Conservation (phyloP, 1,140 invertebrate genomes). For the Euura lappo region DNA sequence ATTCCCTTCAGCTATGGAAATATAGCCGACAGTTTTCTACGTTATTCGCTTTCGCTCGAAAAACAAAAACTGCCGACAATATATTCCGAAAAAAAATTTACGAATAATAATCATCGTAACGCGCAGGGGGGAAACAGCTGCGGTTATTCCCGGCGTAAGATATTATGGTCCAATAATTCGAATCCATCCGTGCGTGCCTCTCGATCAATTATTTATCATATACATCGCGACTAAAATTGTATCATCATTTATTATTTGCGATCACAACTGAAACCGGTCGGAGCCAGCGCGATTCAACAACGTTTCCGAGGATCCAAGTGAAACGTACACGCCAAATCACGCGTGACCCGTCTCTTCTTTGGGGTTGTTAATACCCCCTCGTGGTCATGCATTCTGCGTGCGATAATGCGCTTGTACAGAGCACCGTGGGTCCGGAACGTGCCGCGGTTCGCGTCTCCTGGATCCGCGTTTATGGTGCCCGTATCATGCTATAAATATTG, state of each 20-base stretch:
- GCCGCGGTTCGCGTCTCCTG: neutral
- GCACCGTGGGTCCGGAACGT: neutral
- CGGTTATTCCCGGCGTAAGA: neutral
- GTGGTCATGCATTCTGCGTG: neutral
- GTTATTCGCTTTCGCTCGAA: neutral
- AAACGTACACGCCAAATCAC: neutral
- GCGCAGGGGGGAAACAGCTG: neutral
- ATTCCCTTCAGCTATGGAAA: neutral
- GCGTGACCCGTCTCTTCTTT: neutral
- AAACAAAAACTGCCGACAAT: neutral
- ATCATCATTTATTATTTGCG: too few species aligned
- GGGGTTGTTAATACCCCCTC: neutral
- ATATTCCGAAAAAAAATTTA: neutral
- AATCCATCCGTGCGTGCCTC: slow-evolving; percentile 36
- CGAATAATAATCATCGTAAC: neutral
- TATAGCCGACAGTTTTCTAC: neutral
- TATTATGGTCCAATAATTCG: slow-evolving; percentile 34
- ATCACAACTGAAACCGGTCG: too few species aligned
- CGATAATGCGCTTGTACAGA: neutral
- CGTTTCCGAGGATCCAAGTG: neutral
- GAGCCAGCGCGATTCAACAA: too few species aligned
- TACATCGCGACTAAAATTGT: too few species aligned
- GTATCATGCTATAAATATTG: neutral
- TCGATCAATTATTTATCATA: too few species aligned
- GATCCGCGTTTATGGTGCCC: neutral